phyloP scores from a whole-genome alignment of 2,797 vertebrate genomes.

The Eidolon dupreanum region DNA sequence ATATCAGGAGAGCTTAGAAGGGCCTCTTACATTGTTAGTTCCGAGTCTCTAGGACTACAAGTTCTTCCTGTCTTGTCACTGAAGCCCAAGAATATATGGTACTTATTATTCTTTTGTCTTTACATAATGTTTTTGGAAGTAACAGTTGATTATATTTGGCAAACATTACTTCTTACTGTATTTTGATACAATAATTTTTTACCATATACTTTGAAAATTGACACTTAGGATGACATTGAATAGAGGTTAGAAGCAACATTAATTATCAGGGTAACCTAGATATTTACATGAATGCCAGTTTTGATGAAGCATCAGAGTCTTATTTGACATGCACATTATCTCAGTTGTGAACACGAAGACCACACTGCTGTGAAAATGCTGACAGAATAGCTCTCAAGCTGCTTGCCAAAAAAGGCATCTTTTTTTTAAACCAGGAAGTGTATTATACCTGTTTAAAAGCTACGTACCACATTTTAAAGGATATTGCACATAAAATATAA shows the following conservation, averaged over 20 bases:
- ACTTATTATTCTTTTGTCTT: slow-evolving; percentile 36
- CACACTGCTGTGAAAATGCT: background rate
- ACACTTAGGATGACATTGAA: slow-evolving; percentile 22
- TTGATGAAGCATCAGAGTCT: slow-evolving; percentile 51
- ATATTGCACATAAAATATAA: background rate
- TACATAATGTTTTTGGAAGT: background rate
- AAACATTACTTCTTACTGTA: slow-evolving; percentile 49
- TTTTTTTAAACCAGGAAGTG: background rate
- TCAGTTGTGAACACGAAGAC: background rate
- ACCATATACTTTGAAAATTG: slow-evolving; percentile 48
- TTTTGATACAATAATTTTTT: slow-evolving; percentile 51
- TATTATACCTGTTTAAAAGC: background rate
- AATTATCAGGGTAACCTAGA: slow-evolving; percentile 9
- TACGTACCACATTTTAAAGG: background rate
- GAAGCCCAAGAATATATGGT: background rate
- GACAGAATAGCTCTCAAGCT: background rate
- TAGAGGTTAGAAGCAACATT: slow-evolving; percentile 24
- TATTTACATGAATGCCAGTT: slow-evolving; percentile 39
- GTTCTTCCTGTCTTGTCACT: background rate
- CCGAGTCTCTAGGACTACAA: background rate
- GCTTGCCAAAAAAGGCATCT: background rate
- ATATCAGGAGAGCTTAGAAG: background rate
- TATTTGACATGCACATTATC: slow-evolving; percentile 14
- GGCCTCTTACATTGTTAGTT: background rate
- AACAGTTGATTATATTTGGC: slow-evolving; percentile 39